Percentiles rank a stretch among this genome's conserved stretches.
phyloP scores from a whole-genome alignment of 2,888 invertebrate genomes.

The Sarcophaga variegata region DNA sequence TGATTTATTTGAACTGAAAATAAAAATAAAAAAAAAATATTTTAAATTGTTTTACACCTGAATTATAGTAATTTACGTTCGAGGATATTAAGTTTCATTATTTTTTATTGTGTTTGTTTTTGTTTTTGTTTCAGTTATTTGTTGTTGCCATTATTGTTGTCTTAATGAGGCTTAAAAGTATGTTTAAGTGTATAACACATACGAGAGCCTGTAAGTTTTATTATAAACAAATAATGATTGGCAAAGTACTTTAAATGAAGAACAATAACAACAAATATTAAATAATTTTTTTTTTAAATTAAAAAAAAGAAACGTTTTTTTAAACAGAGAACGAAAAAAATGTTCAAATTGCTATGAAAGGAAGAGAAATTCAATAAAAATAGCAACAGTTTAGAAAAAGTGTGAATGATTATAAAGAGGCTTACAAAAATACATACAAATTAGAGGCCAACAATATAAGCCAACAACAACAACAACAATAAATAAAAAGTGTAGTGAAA shows the following conservation, averaged over 20 bases:
- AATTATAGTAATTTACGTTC: slow-evolving; percentile 56
- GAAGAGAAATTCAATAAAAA: slow-evolving; percentile 44
- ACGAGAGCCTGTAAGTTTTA: too few relatives aligned
- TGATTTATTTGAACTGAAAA: slow-evolving; percentile 50
- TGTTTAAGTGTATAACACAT: background rate
- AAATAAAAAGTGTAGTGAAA: background rate
- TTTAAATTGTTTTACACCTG: slow-evolving; percentile 39
- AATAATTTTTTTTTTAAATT: too few relatives aligned
- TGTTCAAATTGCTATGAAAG: slow-evolving; percentile 29
- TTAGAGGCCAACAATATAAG: slow-evolving; percentile 13
- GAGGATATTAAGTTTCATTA: slow-evolving; percentile 53
- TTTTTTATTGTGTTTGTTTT: background rate
- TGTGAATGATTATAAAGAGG: slow-evolving; percentile 50
- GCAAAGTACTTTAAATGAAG: slow-evolving; percentile 8
- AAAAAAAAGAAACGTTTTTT: slow-evolving; percentile 35
- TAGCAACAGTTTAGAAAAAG: slow-evolving; percentile 50
- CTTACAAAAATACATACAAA: slow-evolving; percentile 31
- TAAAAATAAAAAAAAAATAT: background rate
- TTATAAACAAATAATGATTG: slow-evolving; percentile 8
- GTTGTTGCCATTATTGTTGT: slow-evolving; percentile 12
- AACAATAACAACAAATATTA: background rate
- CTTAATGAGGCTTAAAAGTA: slow-evolving; percentile 26
- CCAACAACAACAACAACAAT: slow-evolving; percentile 5
- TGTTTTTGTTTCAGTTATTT: background rate
- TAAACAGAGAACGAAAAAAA: slow-evolving; percentile 14